Evolutionary conservation across 2,888 invertebrate genomes (phyloP), one percentile per base, ranked within the genome.

Genomic region (Diarsia mendica): DNA sequence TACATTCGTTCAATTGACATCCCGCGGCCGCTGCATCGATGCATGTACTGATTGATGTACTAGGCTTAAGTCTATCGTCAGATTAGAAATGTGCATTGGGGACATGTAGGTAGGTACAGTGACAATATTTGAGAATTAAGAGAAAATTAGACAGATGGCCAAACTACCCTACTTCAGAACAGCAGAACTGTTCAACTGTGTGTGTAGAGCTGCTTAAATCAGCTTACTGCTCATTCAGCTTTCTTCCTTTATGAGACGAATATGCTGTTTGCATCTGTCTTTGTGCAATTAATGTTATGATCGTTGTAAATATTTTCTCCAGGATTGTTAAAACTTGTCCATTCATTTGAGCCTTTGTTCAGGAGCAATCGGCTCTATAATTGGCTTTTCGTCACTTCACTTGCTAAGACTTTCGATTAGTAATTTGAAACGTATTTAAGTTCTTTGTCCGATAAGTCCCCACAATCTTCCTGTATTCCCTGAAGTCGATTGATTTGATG

Each of bases 1-100:
- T 79, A 86, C 74, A 84, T 86, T 72, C 65, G 66, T n/a, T 79
- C 80, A 88, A 88, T 88, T 86, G 87, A 67, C 48, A 23, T 68
- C 63, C 39, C 67, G 75, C n/a, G 44, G 67, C 20, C 39, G 49
- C n/a, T 83, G 71, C 69, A 77, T 67, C 18, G 33, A 11, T 77
- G 78, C 82, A 77, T 33, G 51, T 58, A 77, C 64, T 11, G 23
- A 53, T n/a, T 13, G 39, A 58, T 28, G 58, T 58, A 58, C 28
- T 28, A 78, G 28, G 44, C 28, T 28, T 33, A 46, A 68, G 66
- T 77, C 39, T 65, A 46, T 55, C 23, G 48, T 49, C n/a, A 44
- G 33, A 20, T 61, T 60, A 13, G 23, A 74, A 64, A 65, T 65
- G 58, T 65, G 46, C 64, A 68, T 76, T 51, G 9, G 1, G 28